A percentile compares a stretch with the other conserved stretches of the same genome.
Evolutionary conservation across 2,797 vertebrate species (phyloP).

Genomic region (Galagoides demidoff): DNA sequence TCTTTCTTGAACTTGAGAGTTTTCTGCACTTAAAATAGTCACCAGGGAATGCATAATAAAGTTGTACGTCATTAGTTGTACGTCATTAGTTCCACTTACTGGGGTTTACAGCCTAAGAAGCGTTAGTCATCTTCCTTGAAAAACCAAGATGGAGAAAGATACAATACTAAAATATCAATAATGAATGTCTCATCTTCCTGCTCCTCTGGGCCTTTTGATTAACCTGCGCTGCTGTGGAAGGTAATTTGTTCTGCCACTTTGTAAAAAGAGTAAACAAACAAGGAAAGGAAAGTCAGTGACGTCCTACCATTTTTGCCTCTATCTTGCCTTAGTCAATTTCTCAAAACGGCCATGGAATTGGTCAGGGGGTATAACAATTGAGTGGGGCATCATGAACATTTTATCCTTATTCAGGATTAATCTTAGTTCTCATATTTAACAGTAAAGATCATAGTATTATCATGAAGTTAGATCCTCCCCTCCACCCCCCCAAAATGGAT

Average conservation of each 20-base stretch:
- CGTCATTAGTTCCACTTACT: background rate
- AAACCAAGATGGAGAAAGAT: background rate
- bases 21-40: background rate
- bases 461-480: background rate
- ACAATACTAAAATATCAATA: background rate
- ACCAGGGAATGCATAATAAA: fast-evolving
- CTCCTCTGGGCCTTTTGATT: background rate
- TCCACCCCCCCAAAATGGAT: background rate
- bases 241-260: background rate
- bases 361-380: background rate
- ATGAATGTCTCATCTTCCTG: background rate
- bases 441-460: background rate
- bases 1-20: background rate
- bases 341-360: background rate
- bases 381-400: background rate
- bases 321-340: background rate
- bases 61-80: background rate
- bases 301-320: background rate
- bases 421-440: background rate
- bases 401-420: background rate
- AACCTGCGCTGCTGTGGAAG: background rate
- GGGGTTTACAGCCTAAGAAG: background rate
- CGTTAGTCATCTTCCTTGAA: background rate
- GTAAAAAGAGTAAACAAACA: constrained; percentile 43
- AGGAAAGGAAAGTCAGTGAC: background rate